Base-by-base conservation (phyloP, 2,888 invertebrate species). In the Timandra comae region DNA sequence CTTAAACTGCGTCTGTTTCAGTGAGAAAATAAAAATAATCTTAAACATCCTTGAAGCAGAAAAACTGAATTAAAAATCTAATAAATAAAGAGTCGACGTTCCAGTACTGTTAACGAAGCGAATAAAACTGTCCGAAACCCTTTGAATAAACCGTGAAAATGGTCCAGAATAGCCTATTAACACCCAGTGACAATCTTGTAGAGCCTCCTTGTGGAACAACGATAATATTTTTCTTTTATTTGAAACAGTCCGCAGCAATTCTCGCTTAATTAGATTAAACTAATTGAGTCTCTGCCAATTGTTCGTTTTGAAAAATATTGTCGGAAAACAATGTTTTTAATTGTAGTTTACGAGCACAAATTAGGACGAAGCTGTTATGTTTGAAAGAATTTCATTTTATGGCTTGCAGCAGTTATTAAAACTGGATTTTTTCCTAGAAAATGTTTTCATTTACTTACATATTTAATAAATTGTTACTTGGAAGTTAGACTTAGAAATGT, bases 171-270 rank as follows among this genome's bases (percentile, higher is more conserved):
- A 67, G 78, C 66, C 76, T 75, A 75, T 80, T 79, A 80, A 71
- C 73, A 69, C 71, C 63, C 65, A 49, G 59, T 66, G 76, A 77
- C 74, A 76, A 69, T 74, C 73, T 74, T 72, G 68, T 66, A 61
- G 63, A 63, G 65, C 50, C 65, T 65, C 50, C 58, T 66, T 54
- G 45, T 31, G 50, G 48, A 59, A 57, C 59, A 74, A 74, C 63
- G 68, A 73, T 71, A 76, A 78, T 79, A 79, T 76, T 79, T 73
- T 76, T 69, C 73, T 76, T 74, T 77, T 79, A 80, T 77, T 75
- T 69, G 60, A 58, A 69, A 63, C 65, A 61, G 63, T 55, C 58
- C 52, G 55, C 50, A 48, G 49, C 54, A 52, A 58, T 60, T 56
- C 49, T 52, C 54, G 54, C 61, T 59, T 77, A 77, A 79, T 79